These are phyloP conservation scores for Cynoglossus semilaevis DNA, from an alignment of 2,113 vertebrate species.

Conservation along the genomic window DNA sequence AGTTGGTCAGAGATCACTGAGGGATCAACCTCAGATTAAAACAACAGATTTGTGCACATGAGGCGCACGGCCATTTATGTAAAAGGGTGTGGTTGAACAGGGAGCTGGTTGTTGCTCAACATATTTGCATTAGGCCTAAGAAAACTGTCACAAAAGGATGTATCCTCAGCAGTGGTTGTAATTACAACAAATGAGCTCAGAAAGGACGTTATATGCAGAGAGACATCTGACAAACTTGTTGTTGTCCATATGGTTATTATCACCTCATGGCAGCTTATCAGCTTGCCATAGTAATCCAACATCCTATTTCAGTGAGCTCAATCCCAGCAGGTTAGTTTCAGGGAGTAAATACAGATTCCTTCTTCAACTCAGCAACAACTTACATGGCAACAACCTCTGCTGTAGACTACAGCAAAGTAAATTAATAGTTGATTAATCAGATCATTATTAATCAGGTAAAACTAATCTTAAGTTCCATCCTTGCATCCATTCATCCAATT, in stretches of 20 bases:
- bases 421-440: no score
- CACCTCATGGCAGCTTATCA: conserved; percentile 28
- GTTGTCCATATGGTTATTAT: conserved; percentile 20
- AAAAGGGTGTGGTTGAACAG: conserved; percentile 1
- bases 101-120: neutral
- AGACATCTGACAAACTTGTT: neutral
- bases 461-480: no score
- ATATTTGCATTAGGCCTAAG: neutral
- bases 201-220: no score
- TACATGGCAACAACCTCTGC: neutral
- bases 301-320: conserved; percentile 19
- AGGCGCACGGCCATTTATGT: conserved; percentile 2
- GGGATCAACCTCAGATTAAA: conserved; percentile 44
- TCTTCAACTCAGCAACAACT: conserved; percentile 31
- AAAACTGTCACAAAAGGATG: neutral
- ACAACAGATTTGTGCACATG: conserved; percentile 40
- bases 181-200: neutral
- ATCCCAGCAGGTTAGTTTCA: neutral
- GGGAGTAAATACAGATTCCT: conserved; percentile 7
- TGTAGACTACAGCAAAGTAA: no score
- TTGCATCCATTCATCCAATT: no score
- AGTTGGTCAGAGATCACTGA: conserved; percentile 57
- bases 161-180: neutral
- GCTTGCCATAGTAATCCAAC: conserved; percentile 27
- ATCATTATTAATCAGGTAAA: no score